Evolutionary conservation across 2,113 vertebrate genomes (phyloP).

Genomic region (Halichoeres trimaculatus): DNA sequence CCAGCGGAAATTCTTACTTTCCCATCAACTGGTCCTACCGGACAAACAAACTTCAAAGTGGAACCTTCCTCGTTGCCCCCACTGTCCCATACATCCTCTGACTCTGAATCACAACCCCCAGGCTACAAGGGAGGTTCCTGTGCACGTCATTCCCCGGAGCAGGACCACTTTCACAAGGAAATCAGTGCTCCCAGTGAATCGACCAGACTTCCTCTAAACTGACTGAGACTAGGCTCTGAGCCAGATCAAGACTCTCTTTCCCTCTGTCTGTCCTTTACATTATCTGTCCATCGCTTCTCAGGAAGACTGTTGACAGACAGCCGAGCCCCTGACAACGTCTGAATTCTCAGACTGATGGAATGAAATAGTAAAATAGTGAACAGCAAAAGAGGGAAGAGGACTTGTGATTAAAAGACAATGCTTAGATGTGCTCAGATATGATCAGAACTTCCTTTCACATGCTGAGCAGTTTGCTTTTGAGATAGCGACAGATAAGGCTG

Average conservation of each 20-base stretch:
- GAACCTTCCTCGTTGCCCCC: conserved; percentile 59
- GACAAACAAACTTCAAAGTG: conserved; percentile 93
- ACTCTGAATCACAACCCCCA: conserved; percentile 59
- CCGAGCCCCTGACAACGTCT: conserved; percentile 7
- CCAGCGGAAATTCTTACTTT: conserved; percentile 86
- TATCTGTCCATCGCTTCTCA: conserved; percentile 24
- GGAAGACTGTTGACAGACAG: conserved; percentile 30
- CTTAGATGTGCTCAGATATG: conserved; percentile 4
- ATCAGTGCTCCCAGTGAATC: conserved; percentile 66
- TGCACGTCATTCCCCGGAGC: conserved; percentile 65
- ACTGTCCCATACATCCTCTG: conserved; percentile 84
- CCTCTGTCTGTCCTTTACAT: conserved; percentile 19
- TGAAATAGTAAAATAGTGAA: conserved; percentile 14
- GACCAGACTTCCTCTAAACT: conserved; percentile 74
- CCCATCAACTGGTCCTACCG: conserved; percentile 86
- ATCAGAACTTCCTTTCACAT: conserved; percentile 28
- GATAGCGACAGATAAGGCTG: conserved; percentile 51
- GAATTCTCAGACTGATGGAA: conserved; percentile 5
- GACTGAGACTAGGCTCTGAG: conserved; percentile 56
- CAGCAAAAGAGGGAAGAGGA: conserved; percentile 13
- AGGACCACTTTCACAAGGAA: conserved; percentile 80
- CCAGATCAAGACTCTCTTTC: conserved; percentile 48
- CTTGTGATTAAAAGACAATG: conserved; percentile 54
- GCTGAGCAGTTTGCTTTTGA: conserved; percentile 33
- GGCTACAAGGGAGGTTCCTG: conserved; percentile 69